phyloP scores from a whole-genome alignment of 2,888 invertebrate species.

The Erynnis tages region DNA sequence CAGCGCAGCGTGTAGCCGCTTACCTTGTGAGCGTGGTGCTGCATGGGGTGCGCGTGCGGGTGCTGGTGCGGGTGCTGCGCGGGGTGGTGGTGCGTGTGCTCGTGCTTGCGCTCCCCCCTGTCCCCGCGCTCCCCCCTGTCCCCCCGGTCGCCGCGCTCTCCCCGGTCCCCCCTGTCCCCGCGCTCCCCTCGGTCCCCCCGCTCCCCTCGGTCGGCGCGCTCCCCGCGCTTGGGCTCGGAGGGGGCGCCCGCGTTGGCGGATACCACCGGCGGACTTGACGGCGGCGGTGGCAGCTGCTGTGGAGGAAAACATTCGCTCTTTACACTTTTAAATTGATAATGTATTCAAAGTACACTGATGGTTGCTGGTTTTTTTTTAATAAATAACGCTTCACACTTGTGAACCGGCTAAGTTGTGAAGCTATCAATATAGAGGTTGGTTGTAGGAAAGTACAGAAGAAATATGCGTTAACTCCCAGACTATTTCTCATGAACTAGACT shows the following conservation, averaged over 20 bases:
- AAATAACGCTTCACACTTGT: too few species aligned
- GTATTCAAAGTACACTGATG: too few species aligned
- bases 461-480: too few species aligned
- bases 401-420: too few species aligned
- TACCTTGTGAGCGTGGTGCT: conserved; percentile 33
- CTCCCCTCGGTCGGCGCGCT: conserved; percentile 37
- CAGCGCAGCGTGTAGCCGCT: too few species aligned
- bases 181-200: too few species aligned
- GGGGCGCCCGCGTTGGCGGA: conserved; percentile 66
- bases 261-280: conserved; percentile 64
- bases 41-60: conserved; percentile 39
- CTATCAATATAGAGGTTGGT: too few species aligned
- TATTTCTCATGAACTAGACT: too few species aligned
- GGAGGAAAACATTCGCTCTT: background rate
- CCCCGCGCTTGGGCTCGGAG: conserved; percentile 51
- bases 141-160: conserved; percentile 37
- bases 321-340: too few species aligned
- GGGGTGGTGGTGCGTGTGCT: conserved; percentile 38
- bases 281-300: conserved; percentile 42
- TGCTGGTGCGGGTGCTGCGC: conserved; percentile 41
- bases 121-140: too few species aligned
- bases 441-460: too few species aligned
- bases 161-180: conserved; percentile 41
- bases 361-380: too few species aligned
- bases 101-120: conserved; percentile 51